Percentiles rank a stretch among this genome's conserved stretches.
Conservation (phyloP, 2,113 vertebrate genomes). For the Ardeotis arabs region DNA sequence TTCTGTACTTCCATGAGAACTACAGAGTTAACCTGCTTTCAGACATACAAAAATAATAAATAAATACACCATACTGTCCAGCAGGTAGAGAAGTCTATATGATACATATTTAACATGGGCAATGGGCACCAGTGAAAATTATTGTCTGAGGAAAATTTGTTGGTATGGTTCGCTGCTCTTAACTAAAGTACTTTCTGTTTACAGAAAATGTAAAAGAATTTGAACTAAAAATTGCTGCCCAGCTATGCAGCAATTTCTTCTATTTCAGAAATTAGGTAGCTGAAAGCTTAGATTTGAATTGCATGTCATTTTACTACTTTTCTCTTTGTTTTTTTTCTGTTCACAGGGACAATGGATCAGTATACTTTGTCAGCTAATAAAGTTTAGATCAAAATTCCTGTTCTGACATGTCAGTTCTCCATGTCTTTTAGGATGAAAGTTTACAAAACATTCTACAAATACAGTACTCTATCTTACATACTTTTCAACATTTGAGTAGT, state of each 20-base stretch:
- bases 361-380: background rate
- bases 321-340: background rate
- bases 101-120: background rate
- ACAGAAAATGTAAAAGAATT: background rate
- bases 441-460: background rate
- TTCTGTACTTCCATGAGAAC: background rate
- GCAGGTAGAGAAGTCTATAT: background rate
- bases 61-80: background rate
- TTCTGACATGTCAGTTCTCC: background rate
- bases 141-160: background rate
- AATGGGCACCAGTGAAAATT: background rate
- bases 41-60: background rate
- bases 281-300: background rate
- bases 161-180: background rate
- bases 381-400: background rate
- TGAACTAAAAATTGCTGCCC: background rate
- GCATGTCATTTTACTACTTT: background rate
- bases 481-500: background rate
- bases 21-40: background rate
- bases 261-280: background rate
- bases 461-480: background rate
- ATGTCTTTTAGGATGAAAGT: background rate
- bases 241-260: background rate
- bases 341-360: background rate
- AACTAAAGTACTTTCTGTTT: background rate